Evolutionary conservation across 2,797 vertebrate genomes (phyloP).

Genomic region (Chelonia mydas): DNA sequence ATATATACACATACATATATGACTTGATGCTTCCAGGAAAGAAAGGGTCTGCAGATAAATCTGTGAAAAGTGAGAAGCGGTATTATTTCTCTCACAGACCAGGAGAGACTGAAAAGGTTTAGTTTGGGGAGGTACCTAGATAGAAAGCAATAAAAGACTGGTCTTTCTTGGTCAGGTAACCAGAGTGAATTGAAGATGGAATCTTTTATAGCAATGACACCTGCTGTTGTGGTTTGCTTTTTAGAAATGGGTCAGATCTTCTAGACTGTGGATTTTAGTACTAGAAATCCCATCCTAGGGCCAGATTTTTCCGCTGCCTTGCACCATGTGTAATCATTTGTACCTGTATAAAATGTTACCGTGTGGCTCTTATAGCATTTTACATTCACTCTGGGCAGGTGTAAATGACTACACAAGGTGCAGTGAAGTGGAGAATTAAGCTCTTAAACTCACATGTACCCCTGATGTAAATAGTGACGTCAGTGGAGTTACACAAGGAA

Average conservation of each 20-base stretch:
- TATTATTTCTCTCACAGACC: not conserved
- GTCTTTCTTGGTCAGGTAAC: too few species aligned
- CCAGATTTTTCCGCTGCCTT: not conserved
- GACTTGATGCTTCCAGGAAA: not conserved
- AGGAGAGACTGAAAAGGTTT: not conserved
- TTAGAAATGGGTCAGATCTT: not conserved
- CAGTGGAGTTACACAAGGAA: rapidly evolving
- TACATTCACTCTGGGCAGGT: not conserved
- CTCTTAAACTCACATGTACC: not conserved
- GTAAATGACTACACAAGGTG: not conserved
- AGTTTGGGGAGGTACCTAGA: not conserved
- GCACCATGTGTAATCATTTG: not conserved
- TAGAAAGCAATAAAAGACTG: not conserved
- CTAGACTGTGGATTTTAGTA: not conserved
- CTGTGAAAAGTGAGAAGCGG: not conserved
- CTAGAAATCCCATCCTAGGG: not conserved
- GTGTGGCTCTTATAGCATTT: not conserved
- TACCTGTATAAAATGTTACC: not conserved
- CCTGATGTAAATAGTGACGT: not conserved
- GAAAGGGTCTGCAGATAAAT: not conserved
- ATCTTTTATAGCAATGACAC: not conserved
- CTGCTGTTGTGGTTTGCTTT: not conserved
- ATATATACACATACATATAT: not conserved
- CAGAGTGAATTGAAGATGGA: not conserved
- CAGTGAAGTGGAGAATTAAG: not conserved